Evolutionary conservation across 2,888 invertebrate species (phyloP), one percentile per base, ranked within the genome.

Genomic region (Brenthis ino): DNA sequence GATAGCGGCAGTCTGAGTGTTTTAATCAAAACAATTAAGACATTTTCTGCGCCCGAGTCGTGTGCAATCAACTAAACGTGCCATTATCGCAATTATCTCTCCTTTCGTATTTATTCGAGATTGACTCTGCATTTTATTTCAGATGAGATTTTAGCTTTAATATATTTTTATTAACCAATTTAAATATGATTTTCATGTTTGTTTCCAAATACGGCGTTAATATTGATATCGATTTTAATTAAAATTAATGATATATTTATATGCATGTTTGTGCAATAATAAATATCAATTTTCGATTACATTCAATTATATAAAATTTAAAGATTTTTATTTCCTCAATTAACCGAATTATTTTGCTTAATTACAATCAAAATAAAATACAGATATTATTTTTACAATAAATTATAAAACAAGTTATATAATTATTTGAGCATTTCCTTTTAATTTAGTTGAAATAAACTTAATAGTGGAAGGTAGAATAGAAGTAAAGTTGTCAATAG

Each of bases 11-110:
- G 33, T 47, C 53, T 28, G 70, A 57, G 50, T 56, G 67, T 66
- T 56, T 71, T 69, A 69, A 71, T 71, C 69, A 65, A 71, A 55
- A 60, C 66, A 71, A 71, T 69, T 63, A 71, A 57, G 58, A 47
- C 58, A 24, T 71, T 71, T 69, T 71, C 66, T 71, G 71, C 64
- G 53, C 43, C 56, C 16, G 66, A 60, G 51, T 53, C 66, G 54
- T 55, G 48, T 57, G 56, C 55, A 71, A 71, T 71, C 69, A 64
- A 53, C 60, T 24, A 47, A 47, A 56, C 56, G 58, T 37, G 50
- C 64, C 53, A 67, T 69, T 69, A 67, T 65, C 61, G 53, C 63
- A 63, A 63, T 63, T 63, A 63, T 54, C 28, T 47, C n/a, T 13
- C 37, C 55, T 12, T 61, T 55, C 61, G 55, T 55, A 61, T 56